Percentiles rank a stretch among this genome's conserved stretches.
phyloP scores from a whole-genome alignment of 1,140 invertebrate genomes.

The Proctacanthus coquilletti region DNA sequence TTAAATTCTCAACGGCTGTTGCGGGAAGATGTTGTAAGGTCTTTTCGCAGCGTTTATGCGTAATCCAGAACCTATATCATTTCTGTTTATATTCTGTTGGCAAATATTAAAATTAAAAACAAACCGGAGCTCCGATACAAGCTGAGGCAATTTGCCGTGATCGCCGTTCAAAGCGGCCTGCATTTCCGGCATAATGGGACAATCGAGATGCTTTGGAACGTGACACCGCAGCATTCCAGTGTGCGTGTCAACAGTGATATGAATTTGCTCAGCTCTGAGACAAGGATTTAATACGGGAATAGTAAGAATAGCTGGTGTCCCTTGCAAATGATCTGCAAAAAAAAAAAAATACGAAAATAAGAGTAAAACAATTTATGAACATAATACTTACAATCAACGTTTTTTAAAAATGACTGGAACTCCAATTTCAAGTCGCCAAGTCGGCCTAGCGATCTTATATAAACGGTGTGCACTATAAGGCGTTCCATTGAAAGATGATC shows the following conservation, averaged over 20 bases:
- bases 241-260: conserved; percentile 86
- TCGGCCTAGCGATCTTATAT: conserved; percentile 71
- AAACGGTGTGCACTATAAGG: conserved; percentile 92
- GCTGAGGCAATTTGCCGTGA: conserved; percentile 44
- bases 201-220: conserved; percentile 71
- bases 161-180: conserved; percentile 67
- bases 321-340: conserved; percentile 44
- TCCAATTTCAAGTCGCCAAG: conserved; percentile 72
- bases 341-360: conserved; percentile 1
- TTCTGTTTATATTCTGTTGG: background rate
- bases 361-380: conserved; percentile 1
- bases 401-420: conserved; percentile 52
- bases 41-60: conserved; percentile 80
- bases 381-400: conserved; percentile 49
- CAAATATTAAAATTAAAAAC: conserved; percentile 8
- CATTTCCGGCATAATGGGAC: conserved; percentile 65
- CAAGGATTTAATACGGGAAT: conserved; percentile 79
- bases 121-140: conserved; percentile 54
- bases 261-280: conserved; percentile 74
- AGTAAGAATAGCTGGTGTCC: conserved; percentile 79
- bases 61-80: conserved; percentile 58
- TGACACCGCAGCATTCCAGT: conserved; percentile 82
- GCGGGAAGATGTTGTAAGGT: conserved; percentile 86
- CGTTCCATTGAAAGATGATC: conserved; percentile 89
- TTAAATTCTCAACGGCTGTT: conserved; percentile 67